Evolutionary conservation across 1,140 invertebrate genomes (phyloP).

Genomic region (Dufourea novaeangliae): DNA sequence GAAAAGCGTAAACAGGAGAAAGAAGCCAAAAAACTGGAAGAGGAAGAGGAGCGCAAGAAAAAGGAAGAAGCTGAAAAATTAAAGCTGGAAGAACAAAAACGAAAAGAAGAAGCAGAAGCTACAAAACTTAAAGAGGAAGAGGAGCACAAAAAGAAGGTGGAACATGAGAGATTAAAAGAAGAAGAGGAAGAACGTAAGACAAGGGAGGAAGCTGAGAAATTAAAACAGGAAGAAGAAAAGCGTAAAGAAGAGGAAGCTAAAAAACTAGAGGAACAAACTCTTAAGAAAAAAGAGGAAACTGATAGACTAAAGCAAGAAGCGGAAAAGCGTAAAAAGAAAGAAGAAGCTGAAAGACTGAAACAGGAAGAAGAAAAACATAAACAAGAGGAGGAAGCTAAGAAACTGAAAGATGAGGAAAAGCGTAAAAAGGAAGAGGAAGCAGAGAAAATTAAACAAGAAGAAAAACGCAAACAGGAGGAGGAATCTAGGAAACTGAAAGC

Average conservation of each 20-base stretch:
- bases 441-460: constrained; percentile 9
- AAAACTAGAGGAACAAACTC: too few species aligned
- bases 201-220: constrained; percentile 7
- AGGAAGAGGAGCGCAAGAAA: constrained; percentile 39
- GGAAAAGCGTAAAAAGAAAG: background rate
- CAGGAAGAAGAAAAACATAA: constrained; percentile 31
- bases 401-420: too few species aligned
- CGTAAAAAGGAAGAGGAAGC: constrained; percentile 38
- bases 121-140: too few species aligned
- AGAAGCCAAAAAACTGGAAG: constrained; percentile 48
- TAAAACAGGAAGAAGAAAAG: constrained; percentile 47
- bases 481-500: constrained; percentile 8
- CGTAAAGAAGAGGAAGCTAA: constrained; percentile 36
- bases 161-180: constrained; percentile 7
- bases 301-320: background rate
- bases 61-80: constrained; percentile 47
- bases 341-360: background rate
- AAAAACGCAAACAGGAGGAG: constrained; percentile 15
- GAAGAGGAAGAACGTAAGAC: background rate
- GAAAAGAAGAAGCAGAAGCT: constrained; percentile 50
- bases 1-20: constrained; percentile 48
- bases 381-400: constrained; percentile 33
- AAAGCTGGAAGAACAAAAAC: constrained; percentile 45
- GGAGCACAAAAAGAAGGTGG: constrained; percentile 25
- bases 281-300: constrained; percentile 35